Evolutionary conservation across 2,797 vertebrate species (phyloP), one percentile per base, ranked within the genome.

Genomic region (Diplodus puntazzo): DNA sequence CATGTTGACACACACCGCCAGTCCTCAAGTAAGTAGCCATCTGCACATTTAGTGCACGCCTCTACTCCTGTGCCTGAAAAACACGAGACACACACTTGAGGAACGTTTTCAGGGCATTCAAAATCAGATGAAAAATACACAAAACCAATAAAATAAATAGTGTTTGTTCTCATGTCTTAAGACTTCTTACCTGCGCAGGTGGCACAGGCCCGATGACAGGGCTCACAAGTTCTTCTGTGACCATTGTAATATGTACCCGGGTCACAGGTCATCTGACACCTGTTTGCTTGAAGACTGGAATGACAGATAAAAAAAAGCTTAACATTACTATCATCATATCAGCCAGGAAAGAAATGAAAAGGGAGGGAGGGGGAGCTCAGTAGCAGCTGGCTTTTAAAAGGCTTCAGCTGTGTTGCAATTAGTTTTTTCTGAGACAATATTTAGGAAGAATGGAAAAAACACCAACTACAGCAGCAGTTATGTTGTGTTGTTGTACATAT

Each of bases 1-100:
- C 98, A 99, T 63, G 94, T 95, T 14, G 90, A 92, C 69, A 98
- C 97, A 73, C 98, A 99, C 59, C 96, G 95, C 94, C 98, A 98
- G 61, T 99, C 97, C 91, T 99, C 98, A 87, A 98, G 95, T 74
- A 97, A 94, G 90, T 96, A 98, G 65, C 95, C 94, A 2, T 96
- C 95, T 2, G 96, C 96, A 85, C 98, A 99, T 89, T 96, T 97
- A 50, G 95, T 96, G 88, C 98, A 99, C 0, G 96, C 97, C 79
- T 98, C 97, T 74, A 96, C 89, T 30, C 98, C 98, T 34, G 96
- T 96, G 72, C 97, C 98, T 99, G 75, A 20, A 75, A 83, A 55
- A 43, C 30, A 81, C 6, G 69, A 39, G 48, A 73, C 2, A 52
- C 59, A 55, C 52, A 27, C 1, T 59, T 65, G 10, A 77, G 73